phyloP scores from a whole-genome alignment of 1,140 invertebrate species.

The Sycobia sp. region DNA sequence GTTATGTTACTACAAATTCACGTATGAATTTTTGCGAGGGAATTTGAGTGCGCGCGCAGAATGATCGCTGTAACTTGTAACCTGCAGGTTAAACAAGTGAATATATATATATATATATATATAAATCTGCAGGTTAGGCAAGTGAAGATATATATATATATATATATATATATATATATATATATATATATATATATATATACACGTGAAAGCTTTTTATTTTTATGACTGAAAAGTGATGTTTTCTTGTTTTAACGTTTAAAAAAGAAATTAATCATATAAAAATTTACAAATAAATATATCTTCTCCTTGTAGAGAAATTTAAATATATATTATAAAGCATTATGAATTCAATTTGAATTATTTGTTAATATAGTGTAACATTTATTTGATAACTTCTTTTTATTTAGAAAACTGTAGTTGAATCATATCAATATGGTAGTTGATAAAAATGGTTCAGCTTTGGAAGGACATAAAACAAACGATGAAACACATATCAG shows the following conservation, averaged over 20 bases:
- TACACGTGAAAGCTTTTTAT: too few relatives aligned
- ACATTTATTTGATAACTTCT: background rate
- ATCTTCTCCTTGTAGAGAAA: too few relatives aligned
- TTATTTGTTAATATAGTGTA: background rate
- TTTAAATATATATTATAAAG: background rate
- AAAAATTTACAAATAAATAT: too few relatives aligned
- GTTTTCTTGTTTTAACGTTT: too few relatives aligned
- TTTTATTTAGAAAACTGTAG: background rate
- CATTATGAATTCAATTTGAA: too few relatives aligned
- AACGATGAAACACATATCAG: background rate
- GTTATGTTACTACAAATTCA: too few relatives aligned
- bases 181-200: background rate
- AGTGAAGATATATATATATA: too few relatives aligned
- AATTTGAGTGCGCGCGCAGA: conserved; percentile 11
- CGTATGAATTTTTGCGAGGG: conserved; percentile 12
- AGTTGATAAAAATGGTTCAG: background rate
- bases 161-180: background rate
- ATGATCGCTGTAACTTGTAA: background rate
- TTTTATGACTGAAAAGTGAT: too few relatives aligned
- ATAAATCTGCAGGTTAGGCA: background rate
- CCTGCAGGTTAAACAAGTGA: background rate
- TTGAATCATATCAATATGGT: background rate
- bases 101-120: background rate
- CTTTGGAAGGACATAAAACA: background rate
- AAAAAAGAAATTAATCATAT: too few relatives aligned